Evolutionary conservation across 2,888 invertebrate species (phyloP), one percentile per base, ranked within the genome.

Genomic region (Anthrax anthrax): DNA sequence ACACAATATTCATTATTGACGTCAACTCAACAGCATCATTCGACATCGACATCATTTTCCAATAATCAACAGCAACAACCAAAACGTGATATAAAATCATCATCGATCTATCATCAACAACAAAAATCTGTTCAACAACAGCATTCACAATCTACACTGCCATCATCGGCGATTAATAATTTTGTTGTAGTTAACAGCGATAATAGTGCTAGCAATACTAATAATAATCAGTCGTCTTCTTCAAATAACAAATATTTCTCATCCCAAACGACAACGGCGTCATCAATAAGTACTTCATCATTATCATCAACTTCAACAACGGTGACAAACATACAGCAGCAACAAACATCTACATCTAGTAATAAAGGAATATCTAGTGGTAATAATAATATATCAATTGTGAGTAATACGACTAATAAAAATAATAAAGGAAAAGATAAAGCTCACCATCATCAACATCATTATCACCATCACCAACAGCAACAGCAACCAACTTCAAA

Each of bases 401-500:
- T 23, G 5, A 23, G 23, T 8, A 36, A 36, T 23, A 23, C 23
- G 5, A 23, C 23, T 8, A 23, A 23, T 17, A 37, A 37, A 16
- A 27, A 27, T 17, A 18, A 34, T 18, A 46, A 46, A 37, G 37
- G 41, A 2, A 46, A 46, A 17, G 46, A 46, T 17, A 46, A 44
- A 27, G 12, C 3, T 37, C 16, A 32, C 2, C 23, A 27, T 27
- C 23, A 27, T 9, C 29, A 32, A 42, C 45, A 51, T 42, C 42
- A 44, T 13, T 47, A 49, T 42, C 50, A 42, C 44, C 44, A 43
- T 37, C 43, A 48, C 45, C 48, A 43, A 49, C 47, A 50, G 43
- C 44, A 39, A 17, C 47, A 39, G 12, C 23, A 10, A 48, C 48
- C 29, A 44, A 48, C 18, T 18, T n/a, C 18, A 23, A 45, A 43